Base-by-base conservation (phyloP, 2,888 invertebrate species). In the Geophilus truncorum region DNA sequence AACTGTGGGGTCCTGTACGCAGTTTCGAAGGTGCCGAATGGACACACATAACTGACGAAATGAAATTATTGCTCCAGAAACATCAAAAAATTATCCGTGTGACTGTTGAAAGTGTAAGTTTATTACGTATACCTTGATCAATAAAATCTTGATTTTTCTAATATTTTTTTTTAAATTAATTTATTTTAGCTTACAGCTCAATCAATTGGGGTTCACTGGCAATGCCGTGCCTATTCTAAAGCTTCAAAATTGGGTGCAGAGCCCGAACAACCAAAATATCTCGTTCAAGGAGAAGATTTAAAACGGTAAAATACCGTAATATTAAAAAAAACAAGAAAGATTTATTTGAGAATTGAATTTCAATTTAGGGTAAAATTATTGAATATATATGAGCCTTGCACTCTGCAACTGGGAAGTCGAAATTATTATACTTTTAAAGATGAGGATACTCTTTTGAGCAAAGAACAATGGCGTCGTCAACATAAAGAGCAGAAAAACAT, bases 331-430 rank as follows among this genome's bases (percentile, higher is more conserved):
- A 75, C 7, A 75, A 75, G 18, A 57, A 57, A 5, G 12, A 21
- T 57, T 57, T 18, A 21, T 57, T 77, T 30, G 12, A 80, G 21
- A 25, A 76, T 77, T 77, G 9, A 30, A 21, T 9, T 30, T 30
- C 30, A 40, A 40, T 57, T 57, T 84, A 91, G 94, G 84, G 88
- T 97, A 79, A 93, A 94, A 86, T 90, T 94, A 83, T 88, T 97
- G 82, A 95, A 95, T 85, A 92, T 94, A 81, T 94, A 95, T 85
- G 94, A 94, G 86, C 93, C 94, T 62, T 94, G 94, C 86, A 94
- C 94, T 83, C 90, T 95, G 84, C 96, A 97, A 89, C 92, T 97
- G 75, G 94, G 95, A 80, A 96, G 97, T 88, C 91, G 95, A 82
- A 93, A 93, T 87, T 93, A 93, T 87, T 92, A 97, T 85, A 92